Evolutionary conservation across 1,140 invertebrate genomes (phyloP), one percentile per base, ranked within the genome.

Genomic region (Mesaphorura yosii): DNA sequence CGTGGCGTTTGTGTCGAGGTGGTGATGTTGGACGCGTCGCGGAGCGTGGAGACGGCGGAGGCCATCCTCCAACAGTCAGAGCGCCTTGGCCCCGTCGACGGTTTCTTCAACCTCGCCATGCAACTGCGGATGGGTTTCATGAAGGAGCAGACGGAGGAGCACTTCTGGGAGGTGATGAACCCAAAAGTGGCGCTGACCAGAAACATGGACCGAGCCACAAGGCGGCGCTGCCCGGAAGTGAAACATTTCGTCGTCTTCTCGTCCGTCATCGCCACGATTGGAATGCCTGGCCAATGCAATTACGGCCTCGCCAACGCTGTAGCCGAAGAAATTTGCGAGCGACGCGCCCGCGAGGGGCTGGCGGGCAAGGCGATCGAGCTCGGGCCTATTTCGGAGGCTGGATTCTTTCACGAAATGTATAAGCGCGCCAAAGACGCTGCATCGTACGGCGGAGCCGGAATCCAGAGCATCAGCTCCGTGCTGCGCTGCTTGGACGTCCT

Each of bases 151-250:
- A 73, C 70, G 20, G 55, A 64, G 3, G 70, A 76, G 52, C 26
- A 27, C 22, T 63, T 61, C 28, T 10, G 26, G 10, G 65, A 67
- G 60, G 75, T 76, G n/a, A 77, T 78, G 38, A 73, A 77, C 62
- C 88, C 90, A 1, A 93, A 93, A 72, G 78, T 93, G 45, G 81
- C 84, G 47, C 86, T 80, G 51, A 78, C 78, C 67, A 73, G 77
- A 10, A 69, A 76, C 58, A 60, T 78, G 10, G 77, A 79, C 62
- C 48, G 60, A 7, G 64, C 69, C 1, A 70, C 71, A 20, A 61
- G 75, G 31, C 58, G 69, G 22, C 25, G 65, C 19, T 74, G 71
- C 56, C 56, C 62, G 4, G 48, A 64, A 26, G 57, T 72, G 12
- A 67, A 73, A 41, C 70, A 70, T 66, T 76, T 75, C 63, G 65